phyloP scores from a whole-genome alignment of 2,888 invertebrate genomes.

The Tetragnatha montana region DNA sequence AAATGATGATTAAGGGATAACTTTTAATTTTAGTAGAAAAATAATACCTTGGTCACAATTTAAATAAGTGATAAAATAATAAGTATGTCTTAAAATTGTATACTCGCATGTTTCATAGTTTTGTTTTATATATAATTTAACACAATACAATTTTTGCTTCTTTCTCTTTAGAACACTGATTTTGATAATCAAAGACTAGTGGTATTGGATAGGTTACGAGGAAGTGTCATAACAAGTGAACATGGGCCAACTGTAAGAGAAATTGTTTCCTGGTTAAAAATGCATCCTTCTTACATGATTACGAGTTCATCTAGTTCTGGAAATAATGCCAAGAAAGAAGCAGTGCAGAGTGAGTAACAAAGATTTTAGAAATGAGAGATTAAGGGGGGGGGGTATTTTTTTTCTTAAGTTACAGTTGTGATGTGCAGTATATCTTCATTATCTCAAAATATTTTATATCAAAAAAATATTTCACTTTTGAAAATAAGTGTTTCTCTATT shows the following conservation, averaged over 20 bases:
- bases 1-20: no score
- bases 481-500: no score
- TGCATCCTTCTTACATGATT: constrained; percentile 91
- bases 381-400: no score
- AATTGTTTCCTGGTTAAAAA: constrained; percentile 88
- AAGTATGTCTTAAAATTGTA: not conserved
- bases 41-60: not conserved
- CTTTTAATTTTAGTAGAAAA: no score
- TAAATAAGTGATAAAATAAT: not conserved
- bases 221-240: constrained; percentile 84
- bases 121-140: not conserved
- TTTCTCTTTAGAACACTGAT: constrained; percentile 40
- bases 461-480: no score
- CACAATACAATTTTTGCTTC: not conserved
- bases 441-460: no score
- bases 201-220: constrained; percentile 89
- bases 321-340: constrained; percentile 20
- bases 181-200: constrained; percentile 78
- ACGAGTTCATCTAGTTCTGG: constrained; percentile 76
- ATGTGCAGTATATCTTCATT: no score
- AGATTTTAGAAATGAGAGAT: not conserved
- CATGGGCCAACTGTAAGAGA: constrained; percentile 88
- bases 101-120: not conserved
- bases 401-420: no score
- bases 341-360: constrained; percentile 15